A percentile compares a stretch with the other conserved stretches of the same genome.
Evolutionary conservation across 2,888 invertebrate species (phyloP).

Genomic region (Trisateles emortualis): DNA sequence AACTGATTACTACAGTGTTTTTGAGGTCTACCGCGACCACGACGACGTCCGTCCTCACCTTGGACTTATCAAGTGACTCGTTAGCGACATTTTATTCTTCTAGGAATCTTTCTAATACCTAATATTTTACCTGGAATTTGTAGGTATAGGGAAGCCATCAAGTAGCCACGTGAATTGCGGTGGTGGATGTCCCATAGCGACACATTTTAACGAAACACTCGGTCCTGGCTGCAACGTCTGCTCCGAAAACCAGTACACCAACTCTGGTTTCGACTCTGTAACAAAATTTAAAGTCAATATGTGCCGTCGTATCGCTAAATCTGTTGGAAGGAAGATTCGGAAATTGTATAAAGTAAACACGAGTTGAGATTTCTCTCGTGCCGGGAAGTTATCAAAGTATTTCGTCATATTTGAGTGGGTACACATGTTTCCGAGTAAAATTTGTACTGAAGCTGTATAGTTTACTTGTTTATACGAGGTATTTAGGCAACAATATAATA

Average conservation of each 20-base stretch:
- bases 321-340: constrained; percentile 6
- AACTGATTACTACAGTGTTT: no score
- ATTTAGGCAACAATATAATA: no score
- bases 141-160: constrained; percentile 94
- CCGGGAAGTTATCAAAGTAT: background rate
- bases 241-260: constrained; percentile 96
- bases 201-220: constrained; percentile 96
- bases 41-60: no score
- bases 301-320: constrained; percentile 11
- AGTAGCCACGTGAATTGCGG: constrained; percentile 97
- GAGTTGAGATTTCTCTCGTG: background rate
- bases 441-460: background rate
- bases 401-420: background rate
- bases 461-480: background rate
- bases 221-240: constrained; percentile 97
- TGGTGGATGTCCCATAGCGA: constrained; percentile 97
- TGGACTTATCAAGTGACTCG: no score
- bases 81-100: no score
- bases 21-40: no score
- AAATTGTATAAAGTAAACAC: constrained; percentile 18
- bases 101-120: no score
- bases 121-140: constrained; percentile 88
- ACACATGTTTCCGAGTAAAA: background rate
- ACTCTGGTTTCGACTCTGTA: constrained; percentile 95
- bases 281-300: constrained; percentile 39